Evolutionary conservation across 2,888 invertebrate species (phyloP).

Genomic region (Limenitis camilla): DNA sequence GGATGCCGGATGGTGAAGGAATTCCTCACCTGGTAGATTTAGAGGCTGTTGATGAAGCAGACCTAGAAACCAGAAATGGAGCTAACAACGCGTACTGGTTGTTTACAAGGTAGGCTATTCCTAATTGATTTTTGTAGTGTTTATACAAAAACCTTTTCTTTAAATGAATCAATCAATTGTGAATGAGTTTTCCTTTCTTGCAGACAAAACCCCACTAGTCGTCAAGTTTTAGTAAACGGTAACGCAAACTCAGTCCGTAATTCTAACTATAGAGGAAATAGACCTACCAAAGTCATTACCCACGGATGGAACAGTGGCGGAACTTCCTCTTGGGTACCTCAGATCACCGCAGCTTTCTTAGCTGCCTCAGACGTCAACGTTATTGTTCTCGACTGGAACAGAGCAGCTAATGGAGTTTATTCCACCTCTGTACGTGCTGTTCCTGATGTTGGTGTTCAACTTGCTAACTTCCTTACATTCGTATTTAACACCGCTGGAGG

Average conservation of each 20-base stretch:
- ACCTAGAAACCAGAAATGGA: slow-evolving; percentile 28
- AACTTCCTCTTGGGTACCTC: slow-evolving; percentile 29
- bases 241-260: slow-evolving; percentile 39
- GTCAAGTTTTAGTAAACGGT: slow-evolving; percentile 42
- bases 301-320: slow-evolving; percentile 46
- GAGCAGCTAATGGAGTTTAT: slow-evolving; percentile 37
- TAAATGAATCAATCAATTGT: background rate
- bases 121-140: background rate
- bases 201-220: slow-evolving; percentile 28
- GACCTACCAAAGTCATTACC: slow-evolving; percentile 42
- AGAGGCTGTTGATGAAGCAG: slow-evolving; percentile 27
- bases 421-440: slow-evolving; percentile 36
- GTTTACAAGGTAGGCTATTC: slow-evolving; percentile 29
- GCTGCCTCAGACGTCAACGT: slow-evolving; percentile 37
- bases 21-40: slow-evolving; percentile 37
- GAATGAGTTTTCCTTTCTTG: slow-evolving; percentile 7
- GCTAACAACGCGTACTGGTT: slow-evolving; percentile 39
- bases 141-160: background rate
- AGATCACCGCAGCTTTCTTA: slow-evolving; percentile 38
- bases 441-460: slow-evolving; percentile 40
- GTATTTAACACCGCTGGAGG: slow-evolving; percentile 45
- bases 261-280: slow-evolving; percentile 39
- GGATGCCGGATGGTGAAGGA: slow-evolving; percentile 41
- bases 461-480: slow-evolving; percentile 51
- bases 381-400: slow-evolving; percentile 52